Base-by-base conservation (phyloP, 1,140 invertebrate species). In the Drosophila obscura region DNA sequence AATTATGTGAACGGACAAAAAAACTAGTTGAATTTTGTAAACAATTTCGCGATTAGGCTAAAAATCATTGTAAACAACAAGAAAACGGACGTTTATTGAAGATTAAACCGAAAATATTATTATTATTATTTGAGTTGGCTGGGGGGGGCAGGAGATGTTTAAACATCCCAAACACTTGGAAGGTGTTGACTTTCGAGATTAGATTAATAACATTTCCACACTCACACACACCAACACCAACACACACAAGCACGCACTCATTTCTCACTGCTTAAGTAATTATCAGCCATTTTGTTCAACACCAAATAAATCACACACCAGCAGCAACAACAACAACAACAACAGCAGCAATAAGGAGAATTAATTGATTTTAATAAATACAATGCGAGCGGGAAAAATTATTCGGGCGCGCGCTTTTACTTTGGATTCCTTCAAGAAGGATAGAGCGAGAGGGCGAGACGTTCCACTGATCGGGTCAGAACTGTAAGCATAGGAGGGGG, bases 61-160 rank as follows among this genome's bases (percentile, higher is more conserved):
- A 69, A 44, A 48, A 52, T 41, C 26, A 58, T 71, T 69, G 67
- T 58, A 72, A 73, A 72, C 48, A 61, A 72, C 46, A 59, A 55
- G 26, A 45, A 41, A 49, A 63, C 60, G 51, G 52, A 41, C 51
- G 49, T 71, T 58, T 69, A 52, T 57, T 69, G 41, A 28, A 77
- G 79, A 82, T 82, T 83, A 73, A 39, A 60, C 57, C 50, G 55
- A 64, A 80, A 87, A 87, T 81, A 73, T 73, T 81, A 72, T 78
- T 78, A 83, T 78, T 78, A 83, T 82, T 79, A 22, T 68, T 71
- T 69, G 57, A 13, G 11, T 39, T 4, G 26, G 52, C 67, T 50
- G 65, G 52, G 11, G 15, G 15, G 31, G 31, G 31, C 28, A 31
- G 7, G 28, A 7, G 51, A 11, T n/a, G 19, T 13, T 52, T 24